Percentiles rank a stretch among this genome's conserved stretches.
Evolutionary conservation across 2,888 invertebrate species (phyloP).

Genomic region (Oligia fasciuncula): DNA sequence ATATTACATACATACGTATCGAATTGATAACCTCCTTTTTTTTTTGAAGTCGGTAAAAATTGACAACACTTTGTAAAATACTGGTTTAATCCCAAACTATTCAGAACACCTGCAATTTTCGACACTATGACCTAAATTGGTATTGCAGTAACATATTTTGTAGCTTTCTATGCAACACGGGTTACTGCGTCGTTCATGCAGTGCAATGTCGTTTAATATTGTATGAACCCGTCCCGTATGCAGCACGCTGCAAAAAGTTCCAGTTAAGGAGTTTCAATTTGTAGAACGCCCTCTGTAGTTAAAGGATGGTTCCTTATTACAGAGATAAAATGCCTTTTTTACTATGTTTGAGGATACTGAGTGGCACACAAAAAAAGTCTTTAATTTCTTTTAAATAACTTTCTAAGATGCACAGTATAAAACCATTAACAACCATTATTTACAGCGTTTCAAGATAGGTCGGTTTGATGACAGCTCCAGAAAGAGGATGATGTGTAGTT

Average conservation of each 20-base stretch:
- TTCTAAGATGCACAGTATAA: neutral
- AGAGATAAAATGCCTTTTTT: neutral
- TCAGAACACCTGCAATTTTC: slow-evolving; percentile 23
- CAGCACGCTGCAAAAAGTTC: slow-evolving; percentile 2
- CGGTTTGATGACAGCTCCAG: neutral
- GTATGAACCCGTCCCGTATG: slow-evolving; percentile 19
- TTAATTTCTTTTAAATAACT: neutral
- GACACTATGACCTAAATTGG: slow-evolving; percentile 40
- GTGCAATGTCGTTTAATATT: slow-evolving; percentile 38
- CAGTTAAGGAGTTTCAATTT: slow-evolving; percentile 24
- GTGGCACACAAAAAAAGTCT: neutral
- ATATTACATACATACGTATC: too few species aligned
- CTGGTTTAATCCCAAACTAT: neutral
- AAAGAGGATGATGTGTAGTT: neutral
- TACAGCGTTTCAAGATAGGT: neutral
- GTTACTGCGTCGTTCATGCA: slow-evolving; percentile 41
- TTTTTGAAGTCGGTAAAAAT: too few species aligned
- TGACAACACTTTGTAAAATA: neutral
- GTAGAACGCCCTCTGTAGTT: slow-evolving; percentile 1
- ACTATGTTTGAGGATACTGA: neutral
- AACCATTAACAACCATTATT: neutral
- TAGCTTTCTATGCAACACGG: slow-evolving; percentile 23
- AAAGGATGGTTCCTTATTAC: neutral
- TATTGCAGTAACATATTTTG: slow-evolving; percentile 43
- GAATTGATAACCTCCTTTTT: too few species aligned